Conservation (phyloP, 2,888 invertebrate genomes). For the Patella depressa region DNA sequence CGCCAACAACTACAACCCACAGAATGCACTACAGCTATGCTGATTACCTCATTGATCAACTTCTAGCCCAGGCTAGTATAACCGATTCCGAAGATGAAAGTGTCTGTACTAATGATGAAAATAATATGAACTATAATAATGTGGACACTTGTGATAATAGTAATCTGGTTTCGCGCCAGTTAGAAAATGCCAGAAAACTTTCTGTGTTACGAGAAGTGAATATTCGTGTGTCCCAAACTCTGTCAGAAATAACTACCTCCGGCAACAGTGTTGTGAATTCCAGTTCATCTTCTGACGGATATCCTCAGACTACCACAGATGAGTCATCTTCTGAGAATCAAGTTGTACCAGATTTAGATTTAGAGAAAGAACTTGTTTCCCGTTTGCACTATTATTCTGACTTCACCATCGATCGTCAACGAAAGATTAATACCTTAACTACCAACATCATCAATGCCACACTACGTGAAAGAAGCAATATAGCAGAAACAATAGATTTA, state of each 20-base stretch:
- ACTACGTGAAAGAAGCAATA: neutral
- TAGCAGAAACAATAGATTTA: neutral
- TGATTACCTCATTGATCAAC: constrained; percentile 42
- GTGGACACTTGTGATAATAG: neutral
- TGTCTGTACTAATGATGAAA: constrained; percentile 1
- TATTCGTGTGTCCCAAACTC: constrained; percentile 16
- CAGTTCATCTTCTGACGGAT: constrained; percentile 43
- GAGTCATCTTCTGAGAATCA: constrained; percentile 51
- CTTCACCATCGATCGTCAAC: constrained; percentile 59
- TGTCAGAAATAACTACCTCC: constrained; percentile 26
- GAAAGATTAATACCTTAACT: constrained; percentile 53
- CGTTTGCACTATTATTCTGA: constrained; percentile 61
- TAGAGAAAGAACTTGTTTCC: constrained; percentile 56
- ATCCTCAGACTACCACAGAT: constrained; percentile 46
- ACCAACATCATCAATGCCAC: constrained; percentile 6
- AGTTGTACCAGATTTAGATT: constrained; percentile 45
- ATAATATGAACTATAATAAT: constrained; percentile 10
- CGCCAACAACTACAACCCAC: constrained; percentile 18
- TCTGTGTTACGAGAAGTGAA: constrained; percentile 15
- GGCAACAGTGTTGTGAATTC: constrained; percentile 22
- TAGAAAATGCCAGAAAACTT: neutral
- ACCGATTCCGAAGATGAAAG: constrained; percentile 29
- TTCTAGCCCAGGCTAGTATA: constrained; percentile 35
- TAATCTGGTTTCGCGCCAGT: neutral
- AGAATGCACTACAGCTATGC: constrained; percentile 33